Evolutionary conservation across 2,888 invertebrate species (phyloP).

Genomic region (Caenorhabditis auriculariae): DNA sequence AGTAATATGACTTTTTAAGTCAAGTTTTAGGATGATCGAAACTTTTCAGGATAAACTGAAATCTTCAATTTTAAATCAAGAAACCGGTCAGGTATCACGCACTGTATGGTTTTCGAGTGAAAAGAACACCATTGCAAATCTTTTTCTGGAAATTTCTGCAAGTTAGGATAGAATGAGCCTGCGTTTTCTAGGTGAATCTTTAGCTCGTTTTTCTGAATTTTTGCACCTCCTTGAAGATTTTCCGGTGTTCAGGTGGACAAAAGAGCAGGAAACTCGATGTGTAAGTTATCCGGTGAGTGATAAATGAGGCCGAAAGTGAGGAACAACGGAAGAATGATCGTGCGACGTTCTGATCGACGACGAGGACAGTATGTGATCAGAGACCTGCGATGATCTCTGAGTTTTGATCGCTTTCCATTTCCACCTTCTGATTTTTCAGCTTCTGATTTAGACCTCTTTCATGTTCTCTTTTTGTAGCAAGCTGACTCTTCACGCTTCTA

Average conservation of each 20-base stretch:
- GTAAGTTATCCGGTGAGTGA: slow-evolving; percentile 20
- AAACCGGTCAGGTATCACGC: no score
- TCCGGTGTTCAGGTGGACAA: slow-evolving; percentile 32
- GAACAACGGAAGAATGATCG: slow-evolving; percentile 11
- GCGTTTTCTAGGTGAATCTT: no score
- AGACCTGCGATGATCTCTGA: not conserved
- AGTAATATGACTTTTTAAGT: no score
- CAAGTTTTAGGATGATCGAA: no score
- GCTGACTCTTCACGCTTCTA: not conserved
- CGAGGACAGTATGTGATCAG: not conserved
- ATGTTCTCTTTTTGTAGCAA: slow-evolving; percentile 5
- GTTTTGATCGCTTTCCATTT: slow-evolving; percentile 1
- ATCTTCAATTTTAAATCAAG: no score
- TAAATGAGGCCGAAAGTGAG: slow-evolving; percentile 11
- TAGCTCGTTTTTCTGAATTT: no score
- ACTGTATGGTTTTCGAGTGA: no score
- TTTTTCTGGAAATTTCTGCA: no score
- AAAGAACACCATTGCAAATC: no score
- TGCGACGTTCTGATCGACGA: not conserved
- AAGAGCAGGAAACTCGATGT: slow-evolving; percentile 45
- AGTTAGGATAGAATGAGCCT: no score
- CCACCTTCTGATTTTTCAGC: not conserved
- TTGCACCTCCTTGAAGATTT: not conserved
- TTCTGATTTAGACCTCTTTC: slow-evolving; percentile 1
- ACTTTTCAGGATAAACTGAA: no score